phyloP scores from a whole-genome alignment of 2,113 vertebrate genomes.

The Antechinus stuartii region DNA sequence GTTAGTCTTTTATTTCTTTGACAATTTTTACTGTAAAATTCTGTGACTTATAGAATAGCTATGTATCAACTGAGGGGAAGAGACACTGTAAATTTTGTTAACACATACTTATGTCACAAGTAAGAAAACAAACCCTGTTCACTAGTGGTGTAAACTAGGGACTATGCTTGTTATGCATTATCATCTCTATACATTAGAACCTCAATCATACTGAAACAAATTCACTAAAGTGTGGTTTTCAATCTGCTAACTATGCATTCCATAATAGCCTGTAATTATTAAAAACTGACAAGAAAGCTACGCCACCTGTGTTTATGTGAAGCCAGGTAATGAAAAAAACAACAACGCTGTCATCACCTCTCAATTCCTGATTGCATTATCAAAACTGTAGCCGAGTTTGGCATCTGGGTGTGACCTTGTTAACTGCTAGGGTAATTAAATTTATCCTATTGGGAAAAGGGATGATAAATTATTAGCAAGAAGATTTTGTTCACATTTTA shows the following conservation, averaged over 20 bases:
- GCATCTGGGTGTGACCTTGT: constrained; percentile 99
- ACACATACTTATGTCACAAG: constrained; percentile 80
- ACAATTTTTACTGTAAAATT: background rate
- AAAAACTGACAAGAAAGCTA: constrained; percentile 92
- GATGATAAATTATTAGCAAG: constrained; percentile 99
- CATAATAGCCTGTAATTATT: constrained; percentile 93
- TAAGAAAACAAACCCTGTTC: constrained; percentile 80
- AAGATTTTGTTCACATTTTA: constrained; percentile 99
- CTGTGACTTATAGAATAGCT: constrained; percentile 21
- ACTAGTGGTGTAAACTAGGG: constrained; percentile 83
- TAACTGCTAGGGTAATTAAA: constrained; percentile 99
- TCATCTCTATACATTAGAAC: constrained; percentile 90
- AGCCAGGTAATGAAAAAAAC: constrained; percentile 94
- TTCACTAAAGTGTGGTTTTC: constrained; percentile 91
- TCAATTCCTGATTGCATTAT: constrained; percentile 99
- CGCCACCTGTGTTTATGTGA: constrained; percentile 91
- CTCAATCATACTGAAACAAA: constrained; percentile 92
- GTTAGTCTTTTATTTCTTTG: background rate
- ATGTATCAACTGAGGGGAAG: constrained; percentile 48
- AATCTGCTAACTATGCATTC: constrained; percentile 93
- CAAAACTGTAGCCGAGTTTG: constrained; percentile 96
- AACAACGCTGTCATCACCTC: constrained; percentile 98
- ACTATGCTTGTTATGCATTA: constrained; percentile 86
- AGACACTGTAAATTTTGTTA: constrained; percentile 64
- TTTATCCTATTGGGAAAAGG: constrained; percentile 99